Evolutionary conservation across 2,797 vertebrate genomes (phyloP).

Genomic region (Helarctos malayanus): DNA sequence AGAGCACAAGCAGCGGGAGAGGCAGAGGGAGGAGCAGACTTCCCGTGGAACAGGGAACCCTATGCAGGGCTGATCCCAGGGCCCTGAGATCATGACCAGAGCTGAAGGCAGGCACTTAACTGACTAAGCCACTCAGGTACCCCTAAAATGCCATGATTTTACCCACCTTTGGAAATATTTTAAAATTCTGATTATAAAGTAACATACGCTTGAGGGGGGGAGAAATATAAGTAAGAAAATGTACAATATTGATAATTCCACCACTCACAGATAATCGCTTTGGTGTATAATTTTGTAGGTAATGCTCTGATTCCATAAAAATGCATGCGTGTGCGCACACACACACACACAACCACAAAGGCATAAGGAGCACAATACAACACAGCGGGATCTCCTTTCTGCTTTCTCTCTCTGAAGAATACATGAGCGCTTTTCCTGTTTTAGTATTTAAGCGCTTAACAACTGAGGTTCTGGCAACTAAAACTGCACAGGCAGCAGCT

Average conservation of each 20-base stretch:
- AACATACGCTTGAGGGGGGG: not conserved
- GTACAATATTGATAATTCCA: not conserved
- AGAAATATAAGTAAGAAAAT: slow-evolving; percentile 24
- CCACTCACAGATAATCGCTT: not conserved
- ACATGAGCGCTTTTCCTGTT: not conserved
- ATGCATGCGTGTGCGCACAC: not conserved
- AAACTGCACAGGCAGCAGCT: slow-evolving; percentile 70
- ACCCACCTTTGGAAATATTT: not conserved
- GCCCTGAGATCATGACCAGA: not conserved
- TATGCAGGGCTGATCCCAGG: not conserved
- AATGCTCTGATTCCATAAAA: not conserved
- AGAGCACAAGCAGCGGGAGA: not conserved
- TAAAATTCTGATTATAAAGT: slow-evolving; percentile 3
- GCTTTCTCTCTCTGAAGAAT: slow-evolving; percentile 7
- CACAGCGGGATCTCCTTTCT: not conserved
- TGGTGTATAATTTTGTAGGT: not conserved
- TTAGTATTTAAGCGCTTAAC: slow-evolving; percentile 56
- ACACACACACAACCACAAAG: not conserved
- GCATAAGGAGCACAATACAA: not conserved
- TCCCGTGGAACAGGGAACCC: not conserved
- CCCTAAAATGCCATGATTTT: not conserved
- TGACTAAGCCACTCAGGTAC: not conserved
- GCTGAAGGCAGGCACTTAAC: not conserved
- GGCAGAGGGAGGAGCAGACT: not conserved
- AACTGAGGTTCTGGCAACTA: slow-evolving; percentile 58